Evolutionary conservation across 2,113 vertebrate species (phyloP).

Genomic region (Periophthalmodon schlosseri): DNA sequence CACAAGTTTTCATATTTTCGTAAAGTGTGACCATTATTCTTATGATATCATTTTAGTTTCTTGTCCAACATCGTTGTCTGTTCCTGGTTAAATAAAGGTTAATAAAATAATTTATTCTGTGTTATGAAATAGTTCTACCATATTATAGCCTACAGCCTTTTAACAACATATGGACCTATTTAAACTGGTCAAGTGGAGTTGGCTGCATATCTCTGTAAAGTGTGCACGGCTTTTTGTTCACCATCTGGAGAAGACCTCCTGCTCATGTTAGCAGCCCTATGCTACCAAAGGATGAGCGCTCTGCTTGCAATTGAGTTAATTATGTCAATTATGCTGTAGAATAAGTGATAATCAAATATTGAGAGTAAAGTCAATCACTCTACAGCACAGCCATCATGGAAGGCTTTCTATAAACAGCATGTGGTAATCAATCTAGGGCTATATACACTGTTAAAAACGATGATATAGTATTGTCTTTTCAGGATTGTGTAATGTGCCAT

Average conservation of each 20-base stretch:
- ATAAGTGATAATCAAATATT: neutral
- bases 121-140: neutral
- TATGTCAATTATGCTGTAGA: slow-evolving; percentile 21
- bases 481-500: neutral
- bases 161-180: slow-evolving; percentile 33
- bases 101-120: neutral
- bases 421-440: neutral
- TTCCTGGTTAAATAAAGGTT: neutral
- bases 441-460: neutral
- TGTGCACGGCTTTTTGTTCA: slow-evolving; percentile 38
- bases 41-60: neutral
- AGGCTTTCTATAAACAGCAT: neutral
- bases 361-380: neutral
- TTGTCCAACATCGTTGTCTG: neutral
- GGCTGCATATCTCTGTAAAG: slow-evolving; percentile 24
- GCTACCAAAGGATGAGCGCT: slow-evolving; percentile 38
- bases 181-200: slow-evolving; percentile 29
- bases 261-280: slow-evolving; percentile 38
- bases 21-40: neutral
- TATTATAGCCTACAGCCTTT: neutral
- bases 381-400: neutral
- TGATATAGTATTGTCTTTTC: neutral
- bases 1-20: slow-evolving; percentile 10
- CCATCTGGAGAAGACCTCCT: slow-evolving; percentile 56
- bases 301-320: slow-evolving; percentile 48